A percentile compares a stretch with the other conserved stretches of the same genome.
phyloP scores from a whole-genome alignment of 2,113 vertebrate species.

The Dipodomys merriami region DNA sequence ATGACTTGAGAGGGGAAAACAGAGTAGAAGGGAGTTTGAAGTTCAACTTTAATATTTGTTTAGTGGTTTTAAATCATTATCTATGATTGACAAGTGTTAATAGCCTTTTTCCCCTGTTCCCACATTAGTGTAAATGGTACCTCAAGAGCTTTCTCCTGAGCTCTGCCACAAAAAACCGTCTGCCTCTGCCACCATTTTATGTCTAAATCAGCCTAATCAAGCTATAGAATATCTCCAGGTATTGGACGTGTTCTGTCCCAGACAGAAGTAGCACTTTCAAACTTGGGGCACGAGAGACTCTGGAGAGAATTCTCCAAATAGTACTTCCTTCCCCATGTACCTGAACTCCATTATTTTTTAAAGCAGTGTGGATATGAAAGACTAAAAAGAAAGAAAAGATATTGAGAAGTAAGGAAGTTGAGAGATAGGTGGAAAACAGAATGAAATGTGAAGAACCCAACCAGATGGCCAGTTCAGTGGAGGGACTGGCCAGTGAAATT shows the following conservation, averaged over 20 bases:
- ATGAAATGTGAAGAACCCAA: neutral
- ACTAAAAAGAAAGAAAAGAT: neutral
- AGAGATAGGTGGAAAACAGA: neutral
- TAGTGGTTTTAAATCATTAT: neutral
- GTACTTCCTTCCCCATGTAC: neutral
- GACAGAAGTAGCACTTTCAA: neutral
- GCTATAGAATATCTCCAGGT: neutral
- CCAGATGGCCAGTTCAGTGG: neutral
- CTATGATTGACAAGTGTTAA: conserved; percentile 22
- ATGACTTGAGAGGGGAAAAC: neutral
- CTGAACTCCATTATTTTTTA: neutral
- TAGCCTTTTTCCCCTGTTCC: neutral
- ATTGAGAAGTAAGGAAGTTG: neutral
- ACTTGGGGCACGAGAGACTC: neutral
- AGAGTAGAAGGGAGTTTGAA: neutral
- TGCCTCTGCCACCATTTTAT: neutral
- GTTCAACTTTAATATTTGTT: neutral
- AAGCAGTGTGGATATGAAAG: neutral
- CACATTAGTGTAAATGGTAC: neutral
- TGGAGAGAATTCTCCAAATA: neutral
- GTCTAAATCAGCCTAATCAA: neutral
- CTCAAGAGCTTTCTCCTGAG: neutral
- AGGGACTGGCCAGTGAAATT: neutral
- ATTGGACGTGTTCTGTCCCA: neutral
- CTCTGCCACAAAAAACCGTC: neutral